A percentile compares a stretch with the other conserved stretches of the same genome.
Conservation (phyloP, 2,797 vertebrate species). For the Pseudochaenichthys georgianus region DNA sequence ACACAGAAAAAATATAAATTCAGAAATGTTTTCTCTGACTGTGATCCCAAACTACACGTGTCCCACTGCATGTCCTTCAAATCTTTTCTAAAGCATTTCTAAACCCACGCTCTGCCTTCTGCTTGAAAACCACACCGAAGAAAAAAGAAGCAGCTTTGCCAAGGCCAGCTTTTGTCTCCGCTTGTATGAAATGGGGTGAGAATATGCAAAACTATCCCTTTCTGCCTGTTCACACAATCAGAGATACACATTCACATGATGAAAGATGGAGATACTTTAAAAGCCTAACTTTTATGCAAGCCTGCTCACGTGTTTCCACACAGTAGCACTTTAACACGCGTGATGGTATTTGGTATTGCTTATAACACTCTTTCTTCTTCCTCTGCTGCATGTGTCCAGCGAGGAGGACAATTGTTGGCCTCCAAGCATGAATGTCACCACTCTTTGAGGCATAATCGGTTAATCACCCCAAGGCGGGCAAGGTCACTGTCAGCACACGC, state of each 20-base stretch:
- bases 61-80: slow-evolving; percentile 37
- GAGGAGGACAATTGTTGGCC: slow-evolving; percentile 14
- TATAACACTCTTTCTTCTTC: slow-evolving; percentile 11
- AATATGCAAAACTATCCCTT: slow-evolving; percentile 45
- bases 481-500: slow-evolving; percentile 44
- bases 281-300: slow-evolving; percentile 24
- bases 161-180: slow-evolving; percentile 66
- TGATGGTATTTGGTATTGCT: neutral
- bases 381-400: slow-evolving; percentile 18
- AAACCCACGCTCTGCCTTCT: slow-evolving; percentile 41
- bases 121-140: slow-evolving; percentile 37
- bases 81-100: slow-evolving; percentile 37
- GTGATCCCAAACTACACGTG: slow-evolving; percentile 14
- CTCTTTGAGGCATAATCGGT: slow-evolving; percentile 53
- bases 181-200: slow-evolving; percentile 27
- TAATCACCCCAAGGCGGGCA: slow-evolving; percentile 50
- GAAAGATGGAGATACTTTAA: slow-evolving; percentile 7
- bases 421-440: slow-evolving; percentile 53
- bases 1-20: slow-evolving; percentile 11
- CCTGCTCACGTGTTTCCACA: slow-evolving; percentile 30
- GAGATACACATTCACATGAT: neutral
- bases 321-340: slow-evolving; percentile 14
- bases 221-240: slow-evolving; percentile 1
- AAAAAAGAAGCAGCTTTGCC: slow-evolving; percentile 39
- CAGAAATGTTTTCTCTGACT: slow-evolving; percentile 21